phyloP scores from a whole-genome alignment of 2,797 vertebrate genomes.

The Aplochiton taeniatus region DNA sequence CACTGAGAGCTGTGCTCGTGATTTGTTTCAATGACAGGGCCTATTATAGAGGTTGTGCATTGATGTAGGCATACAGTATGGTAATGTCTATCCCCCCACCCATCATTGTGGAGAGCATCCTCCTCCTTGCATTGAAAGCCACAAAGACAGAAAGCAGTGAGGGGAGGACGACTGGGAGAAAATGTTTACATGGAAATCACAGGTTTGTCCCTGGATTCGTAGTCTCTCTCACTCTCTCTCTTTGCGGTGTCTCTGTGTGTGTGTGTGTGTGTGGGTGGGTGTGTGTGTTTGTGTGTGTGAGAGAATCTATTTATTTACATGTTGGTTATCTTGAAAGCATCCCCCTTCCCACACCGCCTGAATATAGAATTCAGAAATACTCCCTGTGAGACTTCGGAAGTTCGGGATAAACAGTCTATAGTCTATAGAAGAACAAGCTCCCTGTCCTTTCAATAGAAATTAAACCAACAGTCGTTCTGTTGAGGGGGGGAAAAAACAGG shows the following conservation, averaged over 20 bases:
- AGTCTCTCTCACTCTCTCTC: constrained; percentile 16
- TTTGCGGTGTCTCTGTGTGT: constrained; percentile 12
- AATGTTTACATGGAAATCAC: constrained; percentile 59
- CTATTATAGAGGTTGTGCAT: constrained; percentile 67
- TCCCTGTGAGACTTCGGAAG: constrained; percentile 3
- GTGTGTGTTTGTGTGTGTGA: neutral
- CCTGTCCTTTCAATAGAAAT: too few relatives aligned
- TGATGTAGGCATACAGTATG: constrained; percentile 70
- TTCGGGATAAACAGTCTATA: constrained; percentile 13
- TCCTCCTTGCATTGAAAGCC: constrained; percentile 53
- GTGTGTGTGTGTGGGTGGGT: constrained; percentile 6
- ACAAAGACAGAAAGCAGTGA: constrained; percentile 39
- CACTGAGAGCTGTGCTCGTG: constrained; percentile 52
- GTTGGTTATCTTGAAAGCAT: neutral
- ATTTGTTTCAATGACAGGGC: constrained; percentile 71
- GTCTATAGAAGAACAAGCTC: neutral
- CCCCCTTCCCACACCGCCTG: constrained; percentile 15
- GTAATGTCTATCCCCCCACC: constrained; percentile 57
- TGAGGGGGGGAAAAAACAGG: too few relatives aligned
- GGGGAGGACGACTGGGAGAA: constrained; percentile 42
- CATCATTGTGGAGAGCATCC: constrained; percentile 36
- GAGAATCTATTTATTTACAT: neutral
- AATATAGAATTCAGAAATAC: constrained; percentile 22
- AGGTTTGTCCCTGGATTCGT: constrained; percentile 2
- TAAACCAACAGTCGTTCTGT: too few relatives aligned